Base-by-base conservation (phyloP, 2,888 invertebrate species). In the Brenthis hecate region DNA sequence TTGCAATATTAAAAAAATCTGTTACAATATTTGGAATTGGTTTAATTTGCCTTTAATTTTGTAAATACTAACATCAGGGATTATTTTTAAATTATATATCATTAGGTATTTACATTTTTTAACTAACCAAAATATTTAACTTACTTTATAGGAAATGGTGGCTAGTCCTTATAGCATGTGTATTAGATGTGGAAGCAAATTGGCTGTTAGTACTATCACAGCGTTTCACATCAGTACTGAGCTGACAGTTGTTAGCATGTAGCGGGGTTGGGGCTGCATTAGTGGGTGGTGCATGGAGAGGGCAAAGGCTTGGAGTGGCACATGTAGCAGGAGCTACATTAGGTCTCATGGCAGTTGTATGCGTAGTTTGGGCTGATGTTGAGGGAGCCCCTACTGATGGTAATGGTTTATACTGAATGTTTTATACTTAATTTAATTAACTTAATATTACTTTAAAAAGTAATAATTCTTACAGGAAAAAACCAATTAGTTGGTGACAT, bases 131-230 rank as follows among this genome's bases (percentile, higher is more conserved):
- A 16, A 48, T 48, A 47, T 43, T 48, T n/a, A 47, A n/a, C 43
- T 23, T 55, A 51, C 51, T 62, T 85, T 82, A 8, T 95, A 81
- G 92, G 71, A 82, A 81, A 80, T 92, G 91, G 91, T 97, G 96
- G 96, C 94, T 96, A 75, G 95, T 97, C 78, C 88, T 97, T 71
- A 87, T 97, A 74, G 93, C 97, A 14, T 96, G 97, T 47, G 86
- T 95, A 62, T 94, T 97, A 71, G 97, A 98, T 82, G 97, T 98
- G n/a, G 96, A 97, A 88, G 97, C 97, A 6, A 96, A 96, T 82
- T 97, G 96, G 85, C 89, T 97, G 72, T 94, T 97, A 71, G 96
- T 97, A 16, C 94, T 95, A 82, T 97, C 97, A 0, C 97, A 97
- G 87, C 78, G 93, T 13, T 93, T 88, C 76, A 93, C 93, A 0